A percentile compares a stretch with the other conserved stretches of the same genome.
phyloP scores from a whole-genome alignment of 2,113 vertebrate species.

The Phyllopteryx taeniolatus region DNA sequence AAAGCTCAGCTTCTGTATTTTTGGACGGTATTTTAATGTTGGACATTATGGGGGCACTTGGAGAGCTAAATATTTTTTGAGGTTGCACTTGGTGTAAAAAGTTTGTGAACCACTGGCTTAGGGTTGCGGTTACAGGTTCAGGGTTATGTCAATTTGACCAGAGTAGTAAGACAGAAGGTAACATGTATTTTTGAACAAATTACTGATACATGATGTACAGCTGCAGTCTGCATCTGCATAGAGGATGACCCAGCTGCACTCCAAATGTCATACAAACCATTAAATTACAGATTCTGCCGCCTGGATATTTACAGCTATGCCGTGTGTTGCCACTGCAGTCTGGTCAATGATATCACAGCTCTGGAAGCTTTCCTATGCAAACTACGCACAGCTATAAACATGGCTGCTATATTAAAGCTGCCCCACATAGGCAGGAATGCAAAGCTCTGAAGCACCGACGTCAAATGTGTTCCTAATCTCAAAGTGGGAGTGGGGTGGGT shows the following conservation, averaged over 20 bases:
- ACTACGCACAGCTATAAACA: conserved; percentile 44
- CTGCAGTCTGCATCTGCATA: neutral
- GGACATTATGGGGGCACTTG: too few relatives aligned
- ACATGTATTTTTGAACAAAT: neutral
- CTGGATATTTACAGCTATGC: conserved; percentile 6
- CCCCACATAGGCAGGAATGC: conserved; percentile 44
- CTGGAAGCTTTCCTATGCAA: conserved; percentile 51
- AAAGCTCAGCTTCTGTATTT: too few relatives aligned
- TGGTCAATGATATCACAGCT: conserved; percentile 24
- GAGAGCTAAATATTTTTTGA: too few relatives aligned
- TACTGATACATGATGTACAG: neutral
- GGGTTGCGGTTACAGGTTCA: too few relatives aligned
- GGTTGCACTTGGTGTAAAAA: too few relatives aligned
- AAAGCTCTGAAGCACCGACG: conserved; percentile 50
- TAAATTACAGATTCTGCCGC: neutral
- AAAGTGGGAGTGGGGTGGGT: conserved; percentile 28
- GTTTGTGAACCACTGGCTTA: too few relatives aligned
- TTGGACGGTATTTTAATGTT: too few relatives aligned
- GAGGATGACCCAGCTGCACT: conserved; percentile 8
- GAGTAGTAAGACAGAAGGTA: neutral
- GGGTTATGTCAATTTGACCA: neutral
- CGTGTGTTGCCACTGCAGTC: conserved; percentile 10
- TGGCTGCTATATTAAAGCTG: conserved; percentile 31
- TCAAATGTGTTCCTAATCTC: conserved; percentile 57
- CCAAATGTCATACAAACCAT: conserved; percentile 3